Evolutionary conservation across 2,797 vertebrate species (phyloP), one percentile per base, ranked within the genome.

Genomic region (Poliocrania exsul): DNA sequence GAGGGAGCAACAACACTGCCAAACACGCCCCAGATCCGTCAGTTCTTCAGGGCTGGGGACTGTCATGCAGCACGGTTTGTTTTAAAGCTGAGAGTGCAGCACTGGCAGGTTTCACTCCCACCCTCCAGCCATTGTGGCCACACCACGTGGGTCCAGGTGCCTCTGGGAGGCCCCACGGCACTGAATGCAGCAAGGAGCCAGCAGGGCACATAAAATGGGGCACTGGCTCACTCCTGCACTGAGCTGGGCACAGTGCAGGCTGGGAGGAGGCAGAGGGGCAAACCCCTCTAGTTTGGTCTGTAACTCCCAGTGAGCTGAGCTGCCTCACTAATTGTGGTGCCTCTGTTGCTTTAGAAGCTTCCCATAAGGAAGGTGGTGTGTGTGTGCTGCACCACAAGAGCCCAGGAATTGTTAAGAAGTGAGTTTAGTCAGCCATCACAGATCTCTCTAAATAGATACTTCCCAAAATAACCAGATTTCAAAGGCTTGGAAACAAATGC

Each of bases 211-310:
- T 8, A 4, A 11, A 35, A 58, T 54, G 14, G 24, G 62, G 18
- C 35, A 10, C 19, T 7, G 42, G 5, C 37, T 84, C 6, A 0
- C 20, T 38, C 44, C 18, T 26, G 0, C 28, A 6, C 24, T 21
- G 67, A 54, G 5, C 12, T 15, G 38, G 50, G 17, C 7, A 13
- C 35, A 31, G 2, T 3, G 58, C 25, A 26, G 29, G 44, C 24
- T 3, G 2, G 33, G 85, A 62, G 20, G n/a, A 37, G 33, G n/a
- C 29, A 42, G 47, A 35, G 74, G 17, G 60, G 25, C 46, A 37
- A 7, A 14, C 26, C 21, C 50, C 44, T 37, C 20, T 4, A 8
- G 38, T 66, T 60, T 20, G 4, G 25, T 18, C 21, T 62, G 25
- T 49, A 50, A 31, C 44, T 73, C 73, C 25, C 40, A 17, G 37